Evolutionary conservation across 2,888 invertebrate species (phyloP), one percentile per base, ranked within the genome.

Genomic region (Theodoxus fluviatilis): DNA sequence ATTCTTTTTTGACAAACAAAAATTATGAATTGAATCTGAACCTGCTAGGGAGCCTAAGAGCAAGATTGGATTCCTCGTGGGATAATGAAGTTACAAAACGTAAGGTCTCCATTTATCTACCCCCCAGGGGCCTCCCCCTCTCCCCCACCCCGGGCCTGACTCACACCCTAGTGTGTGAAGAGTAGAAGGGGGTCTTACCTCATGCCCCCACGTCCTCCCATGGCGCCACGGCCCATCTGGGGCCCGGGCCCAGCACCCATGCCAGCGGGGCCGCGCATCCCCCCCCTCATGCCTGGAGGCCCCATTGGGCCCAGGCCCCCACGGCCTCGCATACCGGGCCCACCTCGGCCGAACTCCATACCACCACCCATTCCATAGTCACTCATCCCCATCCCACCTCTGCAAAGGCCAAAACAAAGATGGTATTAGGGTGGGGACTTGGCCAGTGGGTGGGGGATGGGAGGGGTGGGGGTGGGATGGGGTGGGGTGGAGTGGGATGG

Each of bases 181-280:
- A n/a, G n/a, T n/a, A n/a, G n/a, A n/a, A n/a, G n/a, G n/a, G n/a
- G n/a, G n/a, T n/a, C n/a, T 72, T 68, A 70, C 1, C 74, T 73
- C 69, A 71, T 72, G 4, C 74, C 73, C 35, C 71, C 73, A 33
- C 83, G 81, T 25, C 81, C 79, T 76, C 82, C 78, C 81, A 83
- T 81, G 67, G 80, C 78, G 35, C 83, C 80, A 33, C 82, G n/a
- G n/a, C n/a, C 75, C 67, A 74, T 84, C 80, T 65, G 70, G 31
- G 63, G 67, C 12, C 73, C 70, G 52, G 65, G 67, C 22, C 68
- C 66, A 22, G 69, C 71, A 7, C 69, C 69, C 63, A 69, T 61
- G 49, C n/a, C n/a, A n/a, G n/a, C n/a, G n/a, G n/a, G n/a, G 28
- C 74, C 71, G 37, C 76, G 74, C 72, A 76, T 73, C 1, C 76